Evolutionary conservation across 2,797 vertebrate genomes (phyloP).

Genomic region (Triplophysa bombifrons): DNA sequence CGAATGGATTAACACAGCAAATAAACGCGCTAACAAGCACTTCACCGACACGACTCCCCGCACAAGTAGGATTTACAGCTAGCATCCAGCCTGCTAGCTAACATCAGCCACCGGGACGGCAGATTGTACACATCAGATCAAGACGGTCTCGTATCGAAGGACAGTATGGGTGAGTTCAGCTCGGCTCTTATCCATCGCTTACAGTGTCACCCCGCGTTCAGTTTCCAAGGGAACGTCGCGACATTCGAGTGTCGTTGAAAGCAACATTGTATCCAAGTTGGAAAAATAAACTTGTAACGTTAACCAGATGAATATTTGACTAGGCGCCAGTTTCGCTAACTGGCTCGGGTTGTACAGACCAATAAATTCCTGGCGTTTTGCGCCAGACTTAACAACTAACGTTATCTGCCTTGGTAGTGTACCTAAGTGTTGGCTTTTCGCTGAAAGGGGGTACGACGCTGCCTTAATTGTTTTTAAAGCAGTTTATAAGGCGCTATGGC

Average conservation of each 20-base stretch:
- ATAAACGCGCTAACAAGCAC: conserved; percentile 35
- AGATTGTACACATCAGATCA: conserved; percentile 63
- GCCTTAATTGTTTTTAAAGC: neutral
- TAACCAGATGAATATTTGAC: conserved; percentile 5
- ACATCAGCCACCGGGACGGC: conserved; percentile 61
- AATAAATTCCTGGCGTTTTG: conserved; percentile 32
- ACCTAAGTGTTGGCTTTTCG: conserved; percentile 14
- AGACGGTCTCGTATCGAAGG: conserved; percentile 60
- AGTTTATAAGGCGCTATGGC: conserved; percentile 11
- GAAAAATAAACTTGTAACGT: neutral
- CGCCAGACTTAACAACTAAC: neutral
- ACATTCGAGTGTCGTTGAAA: neutral
- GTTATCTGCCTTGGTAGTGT: neutral
- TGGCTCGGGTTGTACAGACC: conserved; percentile 40
- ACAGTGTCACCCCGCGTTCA: neutral
- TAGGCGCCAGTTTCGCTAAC: conserved; percentile 30
- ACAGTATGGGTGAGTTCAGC: conserved; percentile 80
- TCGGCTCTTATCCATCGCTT: neutral
- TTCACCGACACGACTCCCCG: conserved; percentile 39
- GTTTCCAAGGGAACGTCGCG: neutral
- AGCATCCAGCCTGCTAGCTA: conserved; percentile 65
- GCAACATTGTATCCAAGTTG: neutral
- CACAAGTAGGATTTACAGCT: conserved; percentile 56
- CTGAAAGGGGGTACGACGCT: neutral
- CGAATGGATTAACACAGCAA: conserved; percentile 68